Base-by-base conservation (phyloP, 2,113 vertebrate species). In the Perccottus glenii region DNA sequence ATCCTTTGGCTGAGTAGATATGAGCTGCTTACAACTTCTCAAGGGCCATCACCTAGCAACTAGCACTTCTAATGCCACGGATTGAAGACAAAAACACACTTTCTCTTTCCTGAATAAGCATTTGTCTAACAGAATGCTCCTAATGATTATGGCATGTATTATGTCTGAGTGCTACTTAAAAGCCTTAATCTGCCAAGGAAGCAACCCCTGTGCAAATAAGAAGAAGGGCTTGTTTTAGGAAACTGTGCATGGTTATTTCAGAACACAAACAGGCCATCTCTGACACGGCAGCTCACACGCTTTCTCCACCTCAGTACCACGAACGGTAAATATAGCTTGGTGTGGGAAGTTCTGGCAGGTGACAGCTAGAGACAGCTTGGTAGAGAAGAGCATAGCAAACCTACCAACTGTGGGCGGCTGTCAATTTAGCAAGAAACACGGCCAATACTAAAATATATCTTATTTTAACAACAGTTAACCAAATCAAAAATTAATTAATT, bases 311-410 rank as follows among this genome's bases (percentile, higher is more conserved):
- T 64, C 68, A 57, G 84, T 67, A 68, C 66, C 78, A 51, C 49
- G 62, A 75, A 77, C 60, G 67, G 81, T 88, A 91, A 90, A 88
- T 90, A 87, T 90, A 91, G 87, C 78, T 52, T 5, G 46, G 81
- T 77, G 88, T 91, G 87, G 89, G 89, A 84, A 84, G 88, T 63
- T 87, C 77, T 90, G 89, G 88, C 86, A 85, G 73, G 53, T 85
- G 77, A 77, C 84, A 55, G 53, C 77, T 80, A 68, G 78, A 77
- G 86, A 73, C 81, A 83, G 79, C 74, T 81, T 61, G 69, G 80
- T 74, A 73, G 63, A 71, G 65, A 78, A 62, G 53, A 65, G 78
- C 85, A 72, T 71, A 72, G 60, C 73, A 72, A 86, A 87, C 76
- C 86, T 85, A 84, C 81, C 51, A 48, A 83, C 76, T 84, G 87